phyloP scores from a whole-genome alignment of 2,888 invertebrate genomes.

The Eledone cirrhosa region DNA sequence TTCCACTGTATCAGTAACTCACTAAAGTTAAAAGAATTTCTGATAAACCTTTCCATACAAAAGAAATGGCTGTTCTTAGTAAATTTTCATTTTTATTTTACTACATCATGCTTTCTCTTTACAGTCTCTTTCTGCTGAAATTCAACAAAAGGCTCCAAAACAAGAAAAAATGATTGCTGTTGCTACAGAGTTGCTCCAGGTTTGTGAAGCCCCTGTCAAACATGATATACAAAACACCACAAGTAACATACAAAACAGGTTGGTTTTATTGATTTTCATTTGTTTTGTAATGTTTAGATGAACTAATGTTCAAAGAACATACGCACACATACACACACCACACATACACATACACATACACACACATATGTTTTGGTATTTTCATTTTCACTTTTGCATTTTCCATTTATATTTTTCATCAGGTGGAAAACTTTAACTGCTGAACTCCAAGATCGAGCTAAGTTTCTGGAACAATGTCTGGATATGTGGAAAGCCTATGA shows the following conservation, averaged over 20 bases:
- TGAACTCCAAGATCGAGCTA: slow-evolving; percentile 43
- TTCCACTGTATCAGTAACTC: too few relatives aligned
- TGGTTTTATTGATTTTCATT: not conserved
- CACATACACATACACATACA: too few relatives aligned
- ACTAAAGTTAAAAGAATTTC: too few relatives aligned
- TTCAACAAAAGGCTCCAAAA: slow-evolving; percentile 42
- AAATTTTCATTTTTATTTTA: too few relatives aligned
- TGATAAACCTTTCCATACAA: too few relatives aligned
- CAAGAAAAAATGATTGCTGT: slow-evolving; percentile 48
- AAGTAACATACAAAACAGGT: slow-evolving; percentile 28
- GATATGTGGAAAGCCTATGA: slow-evolving; percentile 59
- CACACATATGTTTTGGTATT: too few relatives aligned
- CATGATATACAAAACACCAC: slow-evolving; percentile 51
- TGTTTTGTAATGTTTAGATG: too few relatives aligned
- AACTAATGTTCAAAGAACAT: too few relatives aligned
- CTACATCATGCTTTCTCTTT: slow-evolving; percentile 16
- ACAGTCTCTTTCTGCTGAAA: slow-evolving; percentile 47
- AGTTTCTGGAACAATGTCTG: slow-evolving; percentile 50
- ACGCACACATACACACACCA: too few relatives aligned
- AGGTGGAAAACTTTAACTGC: slow-evolving; percentile 48
- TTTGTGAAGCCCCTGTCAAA: slow-evolving; percentile 54
- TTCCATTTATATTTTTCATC: not conserved
- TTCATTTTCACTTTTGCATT: too few relatives aligned
- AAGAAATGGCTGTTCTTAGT: too few relatives aligned
- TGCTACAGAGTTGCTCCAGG: slow-evolving; percentile 47